These are phyloP conservation scores for Maniola hyperantus DNA, from an alignment of 2,888 invertebrate species.

Conservation along the genomic window DNA sequence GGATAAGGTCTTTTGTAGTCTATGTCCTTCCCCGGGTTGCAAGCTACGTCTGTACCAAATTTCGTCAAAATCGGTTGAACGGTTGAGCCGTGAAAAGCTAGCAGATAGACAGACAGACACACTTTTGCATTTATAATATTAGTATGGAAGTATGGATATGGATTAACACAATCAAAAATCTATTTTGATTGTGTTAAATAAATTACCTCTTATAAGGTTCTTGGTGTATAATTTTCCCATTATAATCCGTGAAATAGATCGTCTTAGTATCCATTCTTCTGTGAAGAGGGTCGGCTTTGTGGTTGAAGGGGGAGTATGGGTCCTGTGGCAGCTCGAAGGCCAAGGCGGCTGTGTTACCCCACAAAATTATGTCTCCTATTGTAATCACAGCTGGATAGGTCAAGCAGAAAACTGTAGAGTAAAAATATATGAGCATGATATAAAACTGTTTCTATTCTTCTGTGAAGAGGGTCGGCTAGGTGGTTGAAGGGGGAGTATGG, in stretches of 20 bases:
- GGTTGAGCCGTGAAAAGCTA: too few relatives aligned
- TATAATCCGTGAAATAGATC: slow-evolving; percentile 65
- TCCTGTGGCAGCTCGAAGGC: slow-evolving; percentile 90
- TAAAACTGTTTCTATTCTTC: slow-evolving; percentile 57
- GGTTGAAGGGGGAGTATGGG: slow-evolving; percentile 74
- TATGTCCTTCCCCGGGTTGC: too few relatives aligned
- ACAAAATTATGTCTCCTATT: slow-evolving; percentile 84
- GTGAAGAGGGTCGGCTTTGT: slow-evolving; percentile 73
- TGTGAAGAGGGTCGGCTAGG: slow-evolving; percentile 71
- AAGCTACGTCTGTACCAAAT: too few relatives aligned
- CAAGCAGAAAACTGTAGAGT: slow-evolving; percentile 81
- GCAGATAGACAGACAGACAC: too few relatives aligned
- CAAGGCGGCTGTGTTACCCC: slow-evolving; percentile 88
- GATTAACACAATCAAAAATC: too few relatives aligned
- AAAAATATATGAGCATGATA: too few relatives aligned
- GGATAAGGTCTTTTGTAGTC: too few relatives aligned
- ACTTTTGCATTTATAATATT: too few relatives aligned
- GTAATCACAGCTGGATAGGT: slow-evolving; percentile 79
- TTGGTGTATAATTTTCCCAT: slow-evolving; percentile 63
- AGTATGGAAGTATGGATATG: too few relatives aligned
- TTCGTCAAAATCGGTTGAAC: too few relatives aligned
- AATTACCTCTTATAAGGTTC: slow-evolving; percentile 68
- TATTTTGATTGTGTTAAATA: too few relatives aligned
- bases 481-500: slow-evolving; percentile 76
- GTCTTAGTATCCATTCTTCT: slow-evolving; percentile 65